Evolutionary conservation across 2,797 vertebrate species (phyloP), one percentile per base, ranked within the genome.

Genomic region (Knipowitschia caucasica): DNA sequence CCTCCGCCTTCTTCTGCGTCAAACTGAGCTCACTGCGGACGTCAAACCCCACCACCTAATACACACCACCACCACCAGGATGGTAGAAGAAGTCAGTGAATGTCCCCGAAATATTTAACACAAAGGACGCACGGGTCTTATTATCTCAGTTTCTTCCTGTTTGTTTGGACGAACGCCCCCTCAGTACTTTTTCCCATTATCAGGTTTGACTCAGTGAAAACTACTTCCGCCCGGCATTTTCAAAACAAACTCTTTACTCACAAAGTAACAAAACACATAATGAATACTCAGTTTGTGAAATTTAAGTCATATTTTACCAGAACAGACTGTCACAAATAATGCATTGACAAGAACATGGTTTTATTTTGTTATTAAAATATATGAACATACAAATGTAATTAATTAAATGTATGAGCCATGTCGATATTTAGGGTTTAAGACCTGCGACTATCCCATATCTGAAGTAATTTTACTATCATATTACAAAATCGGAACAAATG

Each of bases 71-170:
- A 15, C 56, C 45, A 42, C 27, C 46, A 23, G 36, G 15, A 14
- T 7, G 20, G 27, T 33, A n/a, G 9, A n/a, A 52, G 68, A 46
- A 62, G 40, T 4, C 23, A 47, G 4, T 2, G 2, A 12, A 7
- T 12, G 7, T 9, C 36, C 38, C 59, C 6, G 21, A 17, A 20
- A 20, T 29, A 18, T 25, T 7, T 14, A 4, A 36, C 18, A 38
- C 44, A 2, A 20, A 43, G 45, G 2, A 35, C 47, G 12, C 18
- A 40, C 14, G 3, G 44, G 27, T 20, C 14, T 36, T 62, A 40
- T 70, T 64, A 65, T 53, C 36, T 45, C 55, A 14, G 62, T 67
- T 73, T 73, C 77, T 89, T 90, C 87, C 87, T 84, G 87, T 73
- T 82, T 69, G 45, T 47, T 47, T 47, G 27, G 64, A 56, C 65